Evolutionary conservation across 2,797 vertebrate species (phyloP), one percentile per base, ranked within the genome.

Genomic region (Dendrocincla tyrannina): DNA sequence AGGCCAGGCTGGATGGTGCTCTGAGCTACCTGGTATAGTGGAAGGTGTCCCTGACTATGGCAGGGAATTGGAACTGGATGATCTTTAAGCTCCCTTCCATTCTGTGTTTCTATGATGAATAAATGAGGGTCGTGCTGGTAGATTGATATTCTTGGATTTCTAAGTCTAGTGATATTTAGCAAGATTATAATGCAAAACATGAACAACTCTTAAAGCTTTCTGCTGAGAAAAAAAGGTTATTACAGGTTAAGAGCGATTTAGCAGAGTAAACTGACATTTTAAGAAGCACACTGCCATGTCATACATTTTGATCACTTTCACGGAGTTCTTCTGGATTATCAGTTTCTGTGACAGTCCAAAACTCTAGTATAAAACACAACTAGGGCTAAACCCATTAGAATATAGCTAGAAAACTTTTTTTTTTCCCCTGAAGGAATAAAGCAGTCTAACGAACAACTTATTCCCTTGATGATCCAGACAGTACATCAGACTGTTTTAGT

Each of bases 151-250:
- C 62, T 83, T 66, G 27, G 16, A 28, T 91, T 89, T 91, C 53
- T 69, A 56, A 79, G 16, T 70, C 76, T 86, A 42, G 37, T 90
- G 83, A 60, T 89, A 85, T 89, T 96, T 96, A 44, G 66, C 55
- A 46, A 85, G 56, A 69, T 70, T 86, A 32, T 53, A 84, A 69
- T 79, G 44, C 46, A 91, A 84, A 78, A 84, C 27, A 30, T 39
- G 67, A 88, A 44, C 32, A 74, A 35, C 23, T 86, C 41, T 56
- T 66, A 63, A 32, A 66, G 66, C 50, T 73, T 85, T 88, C 67
- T 84, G 47, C 77, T 84, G 76, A 75, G 82, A 64, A 92, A 33
- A 33, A 62, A 41, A 73, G 42, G 32, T 41, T 78, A 41, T 84
- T 91, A 79, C 30, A 86, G 69, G 39, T 84, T 88, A 89, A 67